Percentiles rank a stretch among this genome's conserved stretches.
phyloP scores from a whole-genome alignment of 1,140 invertebrate species.

The Drosophila littoralis region DNA sequence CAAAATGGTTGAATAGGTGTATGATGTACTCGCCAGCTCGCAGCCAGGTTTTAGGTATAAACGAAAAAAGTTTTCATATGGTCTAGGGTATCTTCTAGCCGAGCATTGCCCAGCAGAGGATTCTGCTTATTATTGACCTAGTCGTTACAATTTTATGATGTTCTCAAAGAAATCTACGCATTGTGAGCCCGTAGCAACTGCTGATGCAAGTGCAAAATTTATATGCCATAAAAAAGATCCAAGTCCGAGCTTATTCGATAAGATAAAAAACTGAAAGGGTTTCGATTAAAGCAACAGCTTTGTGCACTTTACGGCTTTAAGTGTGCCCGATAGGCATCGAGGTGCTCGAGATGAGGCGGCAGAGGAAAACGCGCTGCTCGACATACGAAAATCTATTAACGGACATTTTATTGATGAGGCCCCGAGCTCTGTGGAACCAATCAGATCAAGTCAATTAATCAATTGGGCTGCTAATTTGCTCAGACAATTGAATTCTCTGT shows the following conservation, averaged over 20 bases:
- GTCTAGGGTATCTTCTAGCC: not conserved
- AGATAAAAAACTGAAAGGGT: constrained; percentile 61
- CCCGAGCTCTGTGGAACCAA: constrained; percentile 32
- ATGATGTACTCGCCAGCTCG: too few relatives aligned
- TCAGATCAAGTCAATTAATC: constrained; percentile 69
- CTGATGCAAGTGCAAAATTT: constrained; percentile 70
- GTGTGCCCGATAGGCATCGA: not conserved
- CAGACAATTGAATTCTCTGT: constrained; percentile 38
- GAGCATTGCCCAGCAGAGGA: not conserved
- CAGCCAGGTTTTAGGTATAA: not conserved
- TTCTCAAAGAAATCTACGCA: constrained; percentile 74
- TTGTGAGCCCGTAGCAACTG: constrained; percentile 53
- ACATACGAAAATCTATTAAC: constrained; percentile 14
- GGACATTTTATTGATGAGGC: constrained; percentile 16
- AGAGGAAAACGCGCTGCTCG: not conserved
- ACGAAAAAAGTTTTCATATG: too few relatives aligned
- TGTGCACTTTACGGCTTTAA: constrained; percentile 8
- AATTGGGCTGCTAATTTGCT: constrained; percentile 59
- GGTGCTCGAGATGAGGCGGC: not conserved
- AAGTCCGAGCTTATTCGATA: constrained; percentile 55
- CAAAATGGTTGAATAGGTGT: not conserved
- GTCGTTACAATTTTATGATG: constrained; percentile 61
- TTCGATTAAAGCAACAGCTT: constrained; percentile 24
- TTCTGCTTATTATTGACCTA: constrained; percentile 41
- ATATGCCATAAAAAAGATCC: constrained; percentile 63